A percentile compares a stretch with the other conserved stretches of the same genome.
phyloP scores from a whole-genome alignment of 1,140 invertebrate genomes.

The Asobara japonica region DNA sequence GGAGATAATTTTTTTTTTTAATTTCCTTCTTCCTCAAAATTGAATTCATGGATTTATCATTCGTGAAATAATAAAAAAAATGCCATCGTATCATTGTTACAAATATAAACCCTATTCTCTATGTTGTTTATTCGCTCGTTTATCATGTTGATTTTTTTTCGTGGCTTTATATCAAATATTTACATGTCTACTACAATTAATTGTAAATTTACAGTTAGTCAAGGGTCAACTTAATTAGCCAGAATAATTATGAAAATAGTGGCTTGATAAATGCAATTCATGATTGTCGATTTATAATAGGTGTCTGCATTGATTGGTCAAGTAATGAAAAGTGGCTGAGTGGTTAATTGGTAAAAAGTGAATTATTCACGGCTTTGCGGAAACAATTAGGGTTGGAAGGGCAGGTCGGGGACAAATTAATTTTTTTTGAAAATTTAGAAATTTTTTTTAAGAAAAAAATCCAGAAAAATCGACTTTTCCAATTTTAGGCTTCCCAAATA shows the following conservation, averaged over 20 bases:
- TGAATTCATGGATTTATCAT: background rate
- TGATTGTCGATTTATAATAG: conserved; percentile 21
- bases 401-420: too few species aligned
- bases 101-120: conserved; percentile 59
- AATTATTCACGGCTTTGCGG: too few species aligned
- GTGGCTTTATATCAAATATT: conserved; percentile 50
- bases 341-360: conserved; percentile 17
- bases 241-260: conserved; percentile 28
- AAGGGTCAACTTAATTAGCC: conserved; percentile 51
- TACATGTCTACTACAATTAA: conserved; percentile 51
- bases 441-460: too few species aligned
- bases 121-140: conserved; percentile 18
- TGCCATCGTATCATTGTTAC: conserved; percentile 53
- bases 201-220: conserved; percentile 5
- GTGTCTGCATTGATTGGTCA: background rate
- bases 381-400: too few species aligned
- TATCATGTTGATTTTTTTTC: background rate
- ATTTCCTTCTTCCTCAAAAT: background rate
- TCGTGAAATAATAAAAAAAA: conserved; percentile 56
- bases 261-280: conserved; percentile 16
- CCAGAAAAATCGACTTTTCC: too few species aligned
- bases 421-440: too few species aligned
- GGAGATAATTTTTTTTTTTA: too few species aligned
- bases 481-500: too few species aligned
- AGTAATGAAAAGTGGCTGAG: background rate